Percentiles rank a stretch among this genome's conserved stretches.
These are phyloP conservation scores for Schizopygopsis pylzovi DNA, from an alignment of 2,797 vertebrate genomes.

Conservation along the genomic window DNA sequence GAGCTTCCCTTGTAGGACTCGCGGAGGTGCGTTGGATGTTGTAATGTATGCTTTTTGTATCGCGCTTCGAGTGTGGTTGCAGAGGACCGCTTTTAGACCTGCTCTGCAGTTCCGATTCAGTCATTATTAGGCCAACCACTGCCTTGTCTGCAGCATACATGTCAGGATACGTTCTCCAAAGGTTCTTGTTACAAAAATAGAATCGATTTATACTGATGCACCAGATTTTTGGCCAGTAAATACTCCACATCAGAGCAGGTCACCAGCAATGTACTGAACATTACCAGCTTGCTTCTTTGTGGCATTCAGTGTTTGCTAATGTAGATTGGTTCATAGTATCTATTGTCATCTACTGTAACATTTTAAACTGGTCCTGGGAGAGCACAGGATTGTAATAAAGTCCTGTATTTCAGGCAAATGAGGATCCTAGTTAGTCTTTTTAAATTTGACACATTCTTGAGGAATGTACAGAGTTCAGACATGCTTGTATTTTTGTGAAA, in stretches of 20 bases:
- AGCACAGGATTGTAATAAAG: not conserved
- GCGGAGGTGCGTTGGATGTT: slow-evolving; percentile 19
- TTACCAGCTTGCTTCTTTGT: slow-evolving; percentile 24
- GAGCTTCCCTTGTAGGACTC: slow-evolving; percentile 2
- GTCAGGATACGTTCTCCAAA: not conserved
- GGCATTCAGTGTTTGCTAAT: slow-evolving; percentile 35
- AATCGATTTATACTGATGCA: slow-evolving; percentile 10
- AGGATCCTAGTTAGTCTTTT: slow-evolving; percentile 15
- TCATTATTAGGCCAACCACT: not conserved
- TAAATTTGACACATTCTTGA: not conserved
- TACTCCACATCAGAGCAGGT: slow-evolving; percentile 11
- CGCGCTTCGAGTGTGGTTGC: slow-evolving; percentile 19
- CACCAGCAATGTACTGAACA: slow-evolving; percentile 31
- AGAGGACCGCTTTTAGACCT: slow-evolving; percentile 27
- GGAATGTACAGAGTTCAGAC: slow-evolving; percentile 9
- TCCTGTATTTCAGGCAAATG: not conserved
- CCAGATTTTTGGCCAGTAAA: slow-evolving; percentile 35
- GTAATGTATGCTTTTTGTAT: slow-evolving; percentile 48
- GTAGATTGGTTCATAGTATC: slow-evolving; percentile 12
- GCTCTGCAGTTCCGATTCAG: not conserved
- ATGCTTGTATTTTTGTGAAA: slow-evolving; percentile 27
- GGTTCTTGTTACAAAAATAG: not conserved
- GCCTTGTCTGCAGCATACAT: not conserved
- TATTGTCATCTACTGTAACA: slow-evolving; percentile 7
- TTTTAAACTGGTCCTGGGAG: slow-evolving; percentile 6